phyloP scores from a whole-genome alignment of 2,888 invertebrate species.

The Polyploca ridens region DNA sequence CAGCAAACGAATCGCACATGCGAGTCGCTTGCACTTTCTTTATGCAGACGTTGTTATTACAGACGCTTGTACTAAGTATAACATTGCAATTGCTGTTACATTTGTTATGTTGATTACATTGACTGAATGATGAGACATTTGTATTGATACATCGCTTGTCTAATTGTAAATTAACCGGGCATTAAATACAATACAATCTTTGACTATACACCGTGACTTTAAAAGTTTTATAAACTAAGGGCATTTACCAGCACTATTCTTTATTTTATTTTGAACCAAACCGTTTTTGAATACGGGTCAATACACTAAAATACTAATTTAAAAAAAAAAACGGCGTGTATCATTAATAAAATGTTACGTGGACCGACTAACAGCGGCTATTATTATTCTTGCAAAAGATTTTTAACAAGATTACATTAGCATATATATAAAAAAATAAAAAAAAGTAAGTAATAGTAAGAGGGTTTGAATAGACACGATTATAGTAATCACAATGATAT shows the following conservation, averaged over 20 bases:
- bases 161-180: too few relatives aligned
- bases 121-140: background rate
- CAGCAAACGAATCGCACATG: constrained; percentile 17
- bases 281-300: too few relatives aligned
- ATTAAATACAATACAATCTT: too few relatives aligned
- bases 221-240: too few relatives aligned
- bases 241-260: too few relatives aligned
- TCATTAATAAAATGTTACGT: too few relatives aligned
- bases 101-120: background rate
- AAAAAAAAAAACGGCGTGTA: background rate
- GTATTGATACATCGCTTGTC: too few relatives aligned
- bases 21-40: constrained; percentile 37
- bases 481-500: background rate
- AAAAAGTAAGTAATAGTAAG: background rate
- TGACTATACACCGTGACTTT: too few relatives aligned
- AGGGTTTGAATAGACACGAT: background rate
- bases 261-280: too few relatives aligned
- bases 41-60: constrained; percentile 21
- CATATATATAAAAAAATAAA: background rate
- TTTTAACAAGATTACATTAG: background rate
- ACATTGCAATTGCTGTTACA: constrained; percentile 13
- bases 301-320: background rate
- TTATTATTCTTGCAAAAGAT: background rate
- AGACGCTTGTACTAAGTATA: constrained; percentile 6
- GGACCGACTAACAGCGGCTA: background rate